phyloP scores from a whole-genome alignment of 2,797 vertebrate species.

The Diplodus puntazzo region DNA sequence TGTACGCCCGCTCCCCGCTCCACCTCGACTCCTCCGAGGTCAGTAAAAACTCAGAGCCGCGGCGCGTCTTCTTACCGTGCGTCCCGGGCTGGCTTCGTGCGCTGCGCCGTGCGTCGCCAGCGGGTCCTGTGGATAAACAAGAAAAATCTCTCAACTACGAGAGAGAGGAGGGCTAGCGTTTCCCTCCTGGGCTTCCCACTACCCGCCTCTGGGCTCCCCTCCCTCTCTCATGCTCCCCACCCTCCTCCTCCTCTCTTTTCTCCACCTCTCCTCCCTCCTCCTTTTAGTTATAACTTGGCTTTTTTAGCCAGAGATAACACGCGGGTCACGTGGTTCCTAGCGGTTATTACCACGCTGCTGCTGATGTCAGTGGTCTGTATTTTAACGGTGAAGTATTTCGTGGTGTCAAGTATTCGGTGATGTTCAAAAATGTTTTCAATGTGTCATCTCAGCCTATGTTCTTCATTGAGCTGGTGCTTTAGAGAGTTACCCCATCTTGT shows the following conservation, averaged over 20 bases:
- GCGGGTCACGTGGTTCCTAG: background rate
- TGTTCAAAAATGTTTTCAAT: no score
- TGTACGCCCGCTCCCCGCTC: background rate
- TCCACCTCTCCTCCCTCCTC: conserved; percentile 50
- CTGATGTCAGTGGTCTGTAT: no score
- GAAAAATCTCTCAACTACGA: conserved; percentile 9
- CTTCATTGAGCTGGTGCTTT: no score
- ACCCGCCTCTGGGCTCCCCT: conserved; percentile 33
- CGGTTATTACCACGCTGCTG: no score
- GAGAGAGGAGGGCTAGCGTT: conserved; percentile 39
- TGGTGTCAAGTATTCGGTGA: no score
- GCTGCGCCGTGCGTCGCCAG: conserved; percentile 26
- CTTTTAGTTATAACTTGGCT: background rate
- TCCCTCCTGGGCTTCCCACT: conserved; percentile 39
- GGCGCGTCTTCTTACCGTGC: conserved; percentile 56
- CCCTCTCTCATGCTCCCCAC: conserved; percentile 29
- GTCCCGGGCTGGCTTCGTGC: conserved; percentile 12
- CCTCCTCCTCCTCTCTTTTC: conserved; percentile 27
- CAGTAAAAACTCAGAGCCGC: background rate
- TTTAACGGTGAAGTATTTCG: no score
- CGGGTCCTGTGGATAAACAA: background rate
- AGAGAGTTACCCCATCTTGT: no score
- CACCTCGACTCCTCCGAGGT: conserved; percentile 3
- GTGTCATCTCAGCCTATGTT: no score
- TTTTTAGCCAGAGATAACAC: background rate